phyloP scores from a whole-genome alignment of 2,113 vertebrate species.

The Murina feae region DNA sequence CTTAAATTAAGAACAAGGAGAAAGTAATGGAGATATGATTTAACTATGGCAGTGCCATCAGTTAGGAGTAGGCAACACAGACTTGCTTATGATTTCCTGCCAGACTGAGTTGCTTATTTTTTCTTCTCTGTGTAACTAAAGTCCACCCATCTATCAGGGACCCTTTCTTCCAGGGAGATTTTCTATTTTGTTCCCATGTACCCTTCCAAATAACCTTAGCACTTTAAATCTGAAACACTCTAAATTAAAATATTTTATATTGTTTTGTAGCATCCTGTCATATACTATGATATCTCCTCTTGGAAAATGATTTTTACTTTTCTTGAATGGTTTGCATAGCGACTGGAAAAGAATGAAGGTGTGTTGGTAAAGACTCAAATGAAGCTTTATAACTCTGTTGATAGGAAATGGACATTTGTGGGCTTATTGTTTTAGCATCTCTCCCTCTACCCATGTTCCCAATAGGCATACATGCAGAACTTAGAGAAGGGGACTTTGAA shows the following conservation, averaged over 20 bases:
- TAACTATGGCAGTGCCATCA: background rate
- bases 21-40: background rate
- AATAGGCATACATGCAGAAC: rapidly evolving
- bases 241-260: background rate
- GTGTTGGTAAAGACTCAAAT: background rate
- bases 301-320: background rate
- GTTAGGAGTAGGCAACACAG: background rate
- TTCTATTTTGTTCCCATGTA: background rate
- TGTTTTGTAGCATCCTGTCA: background rate
- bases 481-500: background rate
- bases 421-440: background rate
- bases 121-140: background rate
- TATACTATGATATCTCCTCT: background rate
- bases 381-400: background rate
- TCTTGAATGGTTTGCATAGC: background rate
- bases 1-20: slow-evolving; percentile 39
- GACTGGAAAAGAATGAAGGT: background rate
- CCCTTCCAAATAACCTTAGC: background rate
- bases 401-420: background rate
- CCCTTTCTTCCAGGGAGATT: background rate
- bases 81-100: background rate
- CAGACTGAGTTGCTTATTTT: background rate
- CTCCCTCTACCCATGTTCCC: background rate
- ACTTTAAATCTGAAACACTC: background rate
- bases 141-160: background rate